Percentiles rank a stretch among this genome's conserved stretches.
These are phyloP conservation scores for Propsilocerus akamusi DNA, from an alignment of 1,140 invertebrate genomes.

Conservation along the genomic window DNA sequence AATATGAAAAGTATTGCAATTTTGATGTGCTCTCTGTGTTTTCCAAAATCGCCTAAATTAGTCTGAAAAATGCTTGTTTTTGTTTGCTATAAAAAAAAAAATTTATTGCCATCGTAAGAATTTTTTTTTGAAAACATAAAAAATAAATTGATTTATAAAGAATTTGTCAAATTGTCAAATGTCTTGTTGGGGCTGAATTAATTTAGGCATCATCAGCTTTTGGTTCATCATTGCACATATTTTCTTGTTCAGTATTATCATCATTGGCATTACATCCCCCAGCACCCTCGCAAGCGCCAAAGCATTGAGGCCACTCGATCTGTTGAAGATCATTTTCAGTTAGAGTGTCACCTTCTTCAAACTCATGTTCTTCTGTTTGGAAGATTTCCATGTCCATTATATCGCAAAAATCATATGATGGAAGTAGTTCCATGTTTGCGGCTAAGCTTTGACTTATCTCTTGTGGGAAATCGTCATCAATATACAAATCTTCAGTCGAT, in stretches of 20 bases:
- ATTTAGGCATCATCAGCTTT: neutral
- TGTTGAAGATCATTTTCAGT: neutral
- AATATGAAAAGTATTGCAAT: slow-evolving; percentile 17
- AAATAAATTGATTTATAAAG: neutral
- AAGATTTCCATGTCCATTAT: slow-evolving; percentile 4
- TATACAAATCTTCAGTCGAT: slow-evolving; percentile 4
- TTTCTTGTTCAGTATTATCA: neutral
- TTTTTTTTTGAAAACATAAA: neutral
- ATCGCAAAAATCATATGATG: neutral
- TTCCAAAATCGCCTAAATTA: neutral
- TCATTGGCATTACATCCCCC: neutral
- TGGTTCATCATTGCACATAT: neutral
- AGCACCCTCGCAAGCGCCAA: too few relatives aligned
- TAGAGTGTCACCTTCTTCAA: neutral
- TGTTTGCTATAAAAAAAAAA: too few relatives aligned
- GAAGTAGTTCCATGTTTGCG: slow-evolving; percentile 1
- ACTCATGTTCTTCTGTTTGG: neutral
- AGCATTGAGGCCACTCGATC: neutral
- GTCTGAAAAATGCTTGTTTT: too few relatives aligned
- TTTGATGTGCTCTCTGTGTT: neutral
- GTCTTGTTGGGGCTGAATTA: too few relatives aligned
- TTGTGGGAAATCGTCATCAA: slow-evolving; percentile 5
- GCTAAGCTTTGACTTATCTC: neutral
- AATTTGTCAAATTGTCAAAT: too few relatives aligned
- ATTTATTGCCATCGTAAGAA: too few relatives aligned